Evolutionary conservation across 2,113 vertebrate species (phyloP).

Genomic region (Stegostoma tigrinum): DNA sequence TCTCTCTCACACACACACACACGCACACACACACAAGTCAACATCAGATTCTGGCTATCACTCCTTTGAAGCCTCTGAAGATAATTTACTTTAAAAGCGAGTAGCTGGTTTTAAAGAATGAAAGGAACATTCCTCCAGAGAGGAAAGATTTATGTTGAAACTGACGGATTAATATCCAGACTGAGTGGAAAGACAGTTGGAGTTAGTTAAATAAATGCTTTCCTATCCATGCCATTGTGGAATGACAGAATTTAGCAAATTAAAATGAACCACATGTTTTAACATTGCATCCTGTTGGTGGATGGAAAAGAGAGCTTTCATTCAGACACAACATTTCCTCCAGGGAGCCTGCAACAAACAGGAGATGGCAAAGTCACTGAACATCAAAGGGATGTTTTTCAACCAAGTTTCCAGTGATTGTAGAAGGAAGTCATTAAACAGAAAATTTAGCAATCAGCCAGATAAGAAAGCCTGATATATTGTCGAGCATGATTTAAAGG

Average conservation of each 20-base stretch:
- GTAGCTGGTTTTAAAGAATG: not conserved
- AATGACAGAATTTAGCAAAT: not conserved
- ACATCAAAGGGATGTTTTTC: not conserved
- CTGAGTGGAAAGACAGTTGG: not conserved
- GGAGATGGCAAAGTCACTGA: not conserved
- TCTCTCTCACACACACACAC: not conserved
- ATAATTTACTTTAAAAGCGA: not conserved
- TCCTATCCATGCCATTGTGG: not conserved
- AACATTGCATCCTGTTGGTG: not conserved
- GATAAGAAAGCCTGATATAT: not conserved
- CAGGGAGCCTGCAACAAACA: not conserved
- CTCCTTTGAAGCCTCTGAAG: not conserved
- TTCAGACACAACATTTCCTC: not conserved
- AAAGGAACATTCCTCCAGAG: not conserved
- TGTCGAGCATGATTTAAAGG: not conserved
- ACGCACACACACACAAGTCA: not conserved
- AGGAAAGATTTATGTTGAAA: not conserved
- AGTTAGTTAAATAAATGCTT: not conserved
- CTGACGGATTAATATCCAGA: not conserved
- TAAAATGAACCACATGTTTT: not conserved
- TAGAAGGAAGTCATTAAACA: not conserved
- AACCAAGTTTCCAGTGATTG: not conserved
- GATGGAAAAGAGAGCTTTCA: not conserved
- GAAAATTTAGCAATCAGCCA: not conserved
- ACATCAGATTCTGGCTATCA: not conserved